phyloP scores from a whole-genome alignment of 2,797 vertebrate species.

The Sebastes diploproa region DNA sequence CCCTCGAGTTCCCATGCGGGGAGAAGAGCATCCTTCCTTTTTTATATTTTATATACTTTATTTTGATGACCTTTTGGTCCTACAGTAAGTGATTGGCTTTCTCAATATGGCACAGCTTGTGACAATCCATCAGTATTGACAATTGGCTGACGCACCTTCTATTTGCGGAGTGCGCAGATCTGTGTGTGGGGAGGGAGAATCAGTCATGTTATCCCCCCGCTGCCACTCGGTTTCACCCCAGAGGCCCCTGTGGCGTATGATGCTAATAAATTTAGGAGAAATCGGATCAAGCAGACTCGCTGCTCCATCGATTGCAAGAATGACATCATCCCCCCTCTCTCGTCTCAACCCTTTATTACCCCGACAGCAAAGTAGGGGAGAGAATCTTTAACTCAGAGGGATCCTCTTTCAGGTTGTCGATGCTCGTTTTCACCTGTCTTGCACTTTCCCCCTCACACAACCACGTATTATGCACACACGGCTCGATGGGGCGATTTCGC shows the following conservation, averaged over 20 bases:
- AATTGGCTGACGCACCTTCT: slow-evolving; percentile 8
- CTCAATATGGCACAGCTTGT: not conserved
- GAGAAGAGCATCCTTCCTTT: not conserved
- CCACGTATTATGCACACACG: not conserved
- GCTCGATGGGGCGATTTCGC: not conserved
- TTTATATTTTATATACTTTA: not conserved
- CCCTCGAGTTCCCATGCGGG: not conserved
- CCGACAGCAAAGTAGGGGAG: slow-evolving; percentile 10
- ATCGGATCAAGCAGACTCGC: slow-evolving; percentile 67
- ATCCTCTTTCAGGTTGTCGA: slow-evolving; percentile 67
- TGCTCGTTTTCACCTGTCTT: slow-evolving; percentile 35
- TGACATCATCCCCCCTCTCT: slow-evolving; percentile 70
- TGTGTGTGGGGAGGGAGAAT: slow-evolving; percentile 19
- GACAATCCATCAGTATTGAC: slow-evolving; percentile 16
- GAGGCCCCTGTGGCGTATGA: slow-evolving; percentile 55
- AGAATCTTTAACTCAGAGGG: slow-evolving; percentile 45
- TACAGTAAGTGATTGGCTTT: slow-evolving; percentile 7
- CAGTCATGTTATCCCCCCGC: slow-evolving; percentile 30
- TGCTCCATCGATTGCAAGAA: slow-evolving; percentile 63
- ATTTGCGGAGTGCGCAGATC: slow-evolving; percentile 23
- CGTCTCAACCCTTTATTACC: slow-evolving; percentile 16
- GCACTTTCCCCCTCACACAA: not conserved
- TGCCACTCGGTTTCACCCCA: slow-evolving; percentile 45
- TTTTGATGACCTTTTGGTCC: not conserved
- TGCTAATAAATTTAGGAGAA: slow-evolving; percentile 70